Evolutionary conservation across 2,113 vertebrate species (phyloP).

Genomic region (Ovibos moschatus): DNA sequence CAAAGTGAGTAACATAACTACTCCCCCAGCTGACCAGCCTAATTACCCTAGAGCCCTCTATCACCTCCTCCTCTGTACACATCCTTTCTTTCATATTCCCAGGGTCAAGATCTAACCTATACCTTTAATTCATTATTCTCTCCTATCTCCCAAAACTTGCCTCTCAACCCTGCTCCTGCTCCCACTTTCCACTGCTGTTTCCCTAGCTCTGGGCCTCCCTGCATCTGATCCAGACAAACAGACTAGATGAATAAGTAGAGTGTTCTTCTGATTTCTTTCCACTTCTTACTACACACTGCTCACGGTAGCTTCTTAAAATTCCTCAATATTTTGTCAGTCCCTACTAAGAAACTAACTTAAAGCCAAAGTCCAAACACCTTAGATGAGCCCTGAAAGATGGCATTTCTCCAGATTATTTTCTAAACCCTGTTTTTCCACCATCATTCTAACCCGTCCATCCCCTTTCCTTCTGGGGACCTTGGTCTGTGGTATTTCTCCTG

Average conservation of each 20-base stretch:
- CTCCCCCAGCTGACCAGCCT: background rate
- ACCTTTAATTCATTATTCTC: background rate
- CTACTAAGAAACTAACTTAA: background rate
- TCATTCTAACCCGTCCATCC: background rate
- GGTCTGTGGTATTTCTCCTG: background rate
- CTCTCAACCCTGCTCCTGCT: background rate
- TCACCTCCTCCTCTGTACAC: background rate
- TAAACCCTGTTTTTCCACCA: background rate
- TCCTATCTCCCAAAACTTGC: background rate
- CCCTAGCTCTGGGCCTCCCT: background rate
- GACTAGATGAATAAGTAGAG: background rate
- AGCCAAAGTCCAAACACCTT: background rate
- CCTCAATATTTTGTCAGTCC: background rate
- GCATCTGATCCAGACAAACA: background rate
- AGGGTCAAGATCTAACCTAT: background rate
- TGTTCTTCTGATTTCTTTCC: background rate
- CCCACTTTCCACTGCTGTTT: background rate
- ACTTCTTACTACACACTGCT: background rate
- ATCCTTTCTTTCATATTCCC: background rate
- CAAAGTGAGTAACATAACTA: background rate
- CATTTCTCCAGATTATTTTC: background rate
- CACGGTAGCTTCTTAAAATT: background rate
- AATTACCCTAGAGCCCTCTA: background rate
- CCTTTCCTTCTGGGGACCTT: background rate
- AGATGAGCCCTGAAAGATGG: background rate